Evolutionary conservation across 2,888 invertebrate genomes (phyloP), one percentile per base, ranked within the genome.

Genomic region (Gasteruption jaculator): DNA sequence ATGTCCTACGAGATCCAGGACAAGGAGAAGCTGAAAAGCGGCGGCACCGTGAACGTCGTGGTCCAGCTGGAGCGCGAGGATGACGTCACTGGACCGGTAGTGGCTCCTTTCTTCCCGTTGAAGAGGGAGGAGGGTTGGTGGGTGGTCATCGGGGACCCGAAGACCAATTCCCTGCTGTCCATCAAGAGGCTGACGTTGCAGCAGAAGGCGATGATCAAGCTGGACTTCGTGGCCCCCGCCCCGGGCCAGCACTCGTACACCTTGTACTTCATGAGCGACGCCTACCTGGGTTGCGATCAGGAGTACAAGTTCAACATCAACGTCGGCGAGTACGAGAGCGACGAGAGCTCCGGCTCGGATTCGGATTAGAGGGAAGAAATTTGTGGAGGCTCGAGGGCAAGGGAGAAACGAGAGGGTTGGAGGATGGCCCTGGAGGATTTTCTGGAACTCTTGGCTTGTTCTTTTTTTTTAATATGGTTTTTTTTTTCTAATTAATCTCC

Each of bases 211-310:
- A 87, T 87, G 63, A 86, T 85, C 1, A 82, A 77, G 40, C 74
- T 95, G 35, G 94, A 95, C 73, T 99, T 97, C 72, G 89, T 95
- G 22, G 94, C 95, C 19, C 95, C 95, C 1, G 80, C 83, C 45
- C 81, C 90, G 1, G 91, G 94, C 5, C 82, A 86, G 19, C 91
- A 94, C 72, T 84, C 86, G 10, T 97, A 95, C 73, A 92, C 91
- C 0, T 74, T 99, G 37, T 99, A 94, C 76, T 99, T 92, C 74
- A 99, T 99, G 95, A 95, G 94, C 60, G 99, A 99, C 72, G 90
- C 96, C 0, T 99, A 99, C 72, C 82, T 99, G 64, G 99, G 99
- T 6, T 99, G 97, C 63, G 99, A 99, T 77, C 99, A 99, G 73
- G 99, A 99, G 74, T 99, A 99, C 74, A 88, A 90, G 73, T 92